A percentile compares a stretch with the other conserved stretches of the same genome.
These are phyloP conservation scores for Tupaia tana DNA, from an alignment of 2,113 vertebrate species.

Conservation along the genomic window DNA sequence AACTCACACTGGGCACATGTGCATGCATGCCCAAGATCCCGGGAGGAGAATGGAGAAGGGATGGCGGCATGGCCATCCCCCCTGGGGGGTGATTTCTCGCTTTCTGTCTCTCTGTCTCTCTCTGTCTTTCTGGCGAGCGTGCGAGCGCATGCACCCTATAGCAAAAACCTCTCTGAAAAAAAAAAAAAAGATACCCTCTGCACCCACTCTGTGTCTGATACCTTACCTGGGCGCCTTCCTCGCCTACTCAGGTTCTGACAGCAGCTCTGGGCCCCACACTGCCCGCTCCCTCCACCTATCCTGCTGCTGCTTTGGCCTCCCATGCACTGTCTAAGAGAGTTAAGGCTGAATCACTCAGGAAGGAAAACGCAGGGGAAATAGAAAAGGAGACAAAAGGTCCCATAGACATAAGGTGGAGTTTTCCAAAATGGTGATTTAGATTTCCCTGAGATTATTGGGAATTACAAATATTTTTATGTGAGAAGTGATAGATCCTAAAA, in stretches of 20 bases:
- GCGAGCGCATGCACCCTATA: too few species aligned
- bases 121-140: too few species aligned
- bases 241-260: neutral
- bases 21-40: too few species aligned
- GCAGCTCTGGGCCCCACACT: neutral
- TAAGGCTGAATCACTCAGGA: neutral
- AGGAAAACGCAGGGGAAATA: neutral
- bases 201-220: neutral
- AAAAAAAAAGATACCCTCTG: too few species aligned
- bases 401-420: neutral
- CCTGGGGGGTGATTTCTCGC: too few species aligned
- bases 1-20: too few species aligned
- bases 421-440: neutral
- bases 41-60: too few species aligned
- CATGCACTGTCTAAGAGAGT: rapidly evolving
- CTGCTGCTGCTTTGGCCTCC: too few species aligned
- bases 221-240: neutral
- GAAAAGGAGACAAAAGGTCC: neutral
- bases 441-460: neutral
- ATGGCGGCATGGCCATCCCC: too few species aligned
- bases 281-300: neutral
- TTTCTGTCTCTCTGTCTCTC: too few species aligned
- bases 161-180: too few species aligned
- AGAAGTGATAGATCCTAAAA: neutral
- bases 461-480: neutral